Base-by-base conservation (phyloP, 2,888 invertebrate genomes). In the Neelides folsomi region DNA sequence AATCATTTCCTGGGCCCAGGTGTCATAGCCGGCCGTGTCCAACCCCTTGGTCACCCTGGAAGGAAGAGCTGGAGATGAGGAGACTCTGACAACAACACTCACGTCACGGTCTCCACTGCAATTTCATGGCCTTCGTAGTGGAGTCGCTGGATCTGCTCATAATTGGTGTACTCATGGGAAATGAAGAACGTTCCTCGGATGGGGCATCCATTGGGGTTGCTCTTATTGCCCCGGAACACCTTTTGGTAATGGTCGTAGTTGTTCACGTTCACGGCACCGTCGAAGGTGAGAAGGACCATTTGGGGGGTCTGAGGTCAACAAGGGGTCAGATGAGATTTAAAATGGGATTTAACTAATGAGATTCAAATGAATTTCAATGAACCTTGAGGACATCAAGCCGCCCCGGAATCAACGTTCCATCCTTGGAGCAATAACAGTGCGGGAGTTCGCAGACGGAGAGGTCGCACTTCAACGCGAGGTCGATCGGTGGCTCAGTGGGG, bases 1-100 rank as follows among this genome's bases (percentile, higher is more conserved):
- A 65, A 90, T 84, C 86, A 89, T 88, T 73, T 90, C 90, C 18
- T 87, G 86, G 0, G 83, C 85, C 90, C 90, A 92, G 70, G 87
- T 87, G 73, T 90, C 89, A 70, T 88, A 86, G 50, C 85, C 84
- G 70, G 86, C 85, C 71, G 86, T 86, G 72, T 92, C 86, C 9
- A 93, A 75, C 43, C 89, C 86, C 67, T 80, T 81, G 67, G 89
- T 87, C 10, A 80, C 71, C 35, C 81, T 81, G 58, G 37, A 69
- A 36, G 19, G 16, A 43, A 10, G 39, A 15, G 8, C 39, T 5
- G 13, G 13, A 34, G 34, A 18, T 46, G 45, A 27, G 19, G 27
- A 34, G 20, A 20, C 35, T 51, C 18, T 18, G 35, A 7, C 16
- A 16, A 47, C 41, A 15, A n/a, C 52, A 75, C 80, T 79, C 73